Conservation (phyloP, 2,888 invertebrate species). For the Lypha dubia region DNA sequence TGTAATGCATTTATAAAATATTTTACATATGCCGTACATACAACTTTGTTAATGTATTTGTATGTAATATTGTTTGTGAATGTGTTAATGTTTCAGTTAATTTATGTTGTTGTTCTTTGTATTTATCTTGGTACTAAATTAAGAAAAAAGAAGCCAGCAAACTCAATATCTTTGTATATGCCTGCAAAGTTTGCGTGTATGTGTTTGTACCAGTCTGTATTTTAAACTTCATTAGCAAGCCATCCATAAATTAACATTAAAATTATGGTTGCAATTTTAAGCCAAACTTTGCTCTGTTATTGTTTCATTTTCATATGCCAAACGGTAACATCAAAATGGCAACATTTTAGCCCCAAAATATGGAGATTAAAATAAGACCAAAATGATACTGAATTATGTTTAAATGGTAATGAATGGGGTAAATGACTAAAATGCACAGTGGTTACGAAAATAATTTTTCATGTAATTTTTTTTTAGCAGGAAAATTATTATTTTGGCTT, state of each 20-base stretch:
- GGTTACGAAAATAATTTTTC: neutral
- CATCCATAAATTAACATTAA: conserved; percentile 67
- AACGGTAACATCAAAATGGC: conserved; percentile 13
- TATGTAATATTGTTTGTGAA: no score
- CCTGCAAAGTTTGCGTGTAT: neutral
- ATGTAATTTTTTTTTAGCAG: no score
- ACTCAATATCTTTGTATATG: neutral
- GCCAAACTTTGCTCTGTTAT: conserved; percentile 17
- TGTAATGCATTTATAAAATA: neutral
- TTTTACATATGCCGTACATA: neutral
- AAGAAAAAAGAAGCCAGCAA: conserved; percentile 26
- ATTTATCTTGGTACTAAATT: conserved; percentile 5
- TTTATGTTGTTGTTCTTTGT: neutral
- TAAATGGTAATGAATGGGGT: conserved; percentile 6
- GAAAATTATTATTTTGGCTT: no score
- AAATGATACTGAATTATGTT: conserved; percentile 35
- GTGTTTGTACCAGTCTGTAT: neutral
- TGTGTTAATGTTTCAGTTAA: neutral
- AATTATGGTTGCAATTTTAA: conserved; percentile 60
- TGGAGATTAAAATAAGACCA: conserved; percentile 10
- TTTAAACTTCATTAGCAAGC: conserved; percentile 65
- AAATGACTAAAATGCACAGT: neutral
- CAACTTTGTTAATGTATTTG: neutral
- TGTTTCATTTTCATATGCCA: conserved; percentile 5
- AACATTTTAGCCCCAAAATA: conserved; percentile 32